These are phyloP conservation scores for Erebia aethiops DNA, from an alignment of 2,888 invertebrate species.

Conservation along the genomic window DNA sequence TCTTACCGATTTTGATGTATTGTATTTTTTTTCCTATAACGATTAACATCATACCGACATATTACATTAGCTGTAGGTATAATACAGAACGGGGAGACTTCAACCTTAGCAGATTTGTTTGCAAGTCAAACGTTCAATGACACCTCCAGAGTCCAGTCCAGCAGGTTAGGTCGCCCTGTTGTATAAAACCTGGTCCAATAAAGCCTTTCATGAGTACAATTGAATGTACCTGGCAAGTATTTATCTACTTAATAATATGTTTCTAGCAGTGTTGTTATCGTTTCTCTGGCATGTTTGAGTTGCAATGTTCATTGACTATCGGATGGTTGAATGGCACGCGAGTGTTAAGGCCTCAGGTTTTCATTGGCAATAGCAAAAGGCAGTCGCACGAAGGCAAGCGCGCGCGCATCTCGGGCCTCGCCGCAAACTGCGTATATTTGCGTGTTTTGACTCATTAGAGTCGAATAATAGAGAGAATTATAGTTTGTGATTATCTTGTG, in stretches of 20 bases:
- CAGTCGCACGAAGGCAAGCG: slow-evolving; percentile 70
- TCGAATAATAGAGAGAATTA: slow-evolving; percentile 12
- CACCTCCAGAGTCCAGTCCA: too few species aligned
- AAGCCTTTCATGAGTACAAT: not conserved
- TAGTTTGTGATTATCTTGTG: slow-evolving; percentile 49
- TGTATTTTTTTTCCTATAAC: too few species aligned
- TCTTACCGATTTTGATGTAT: too few species aligned
- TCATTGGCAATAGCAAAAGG: slow-evolving; percentile 52
- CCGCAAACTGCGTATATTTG: slow-evolving; percentile 49
- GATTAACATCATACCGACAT: too few species aligned
- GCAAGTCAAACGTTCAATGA: too few species aligned
- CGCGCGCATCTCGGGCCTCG: slow-evolving; percentile 60
- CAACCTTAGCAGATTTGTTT: too few species aligned
- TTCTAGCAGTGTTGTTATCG: slow-evolving; percentile 22
- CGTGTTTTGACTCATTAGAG: slow-evolving; percentile 39
- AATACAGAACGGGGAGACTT: too few species aligned
- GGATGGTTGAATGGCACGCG: slow-evolving; percentile 60
- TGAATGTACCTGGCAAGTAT: not conserved
- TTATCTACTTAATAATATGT: not conserved
- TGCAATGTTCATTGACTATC: slow-evolving; percentile 53
- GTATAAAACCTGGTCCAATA: slow-evolving; percentile 30
- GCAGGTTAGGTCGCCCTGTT: too few species aligned
- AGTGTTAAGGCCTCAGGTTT: slow-evolving; percentile 49
- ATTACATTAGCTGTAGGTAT: too few species aligned
- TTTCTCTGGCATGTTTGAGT: slow-evolving; percentile 21